Conservation (phyloP, 2,888 invertebrate species). For the Ophioninae sp. region DNA sequence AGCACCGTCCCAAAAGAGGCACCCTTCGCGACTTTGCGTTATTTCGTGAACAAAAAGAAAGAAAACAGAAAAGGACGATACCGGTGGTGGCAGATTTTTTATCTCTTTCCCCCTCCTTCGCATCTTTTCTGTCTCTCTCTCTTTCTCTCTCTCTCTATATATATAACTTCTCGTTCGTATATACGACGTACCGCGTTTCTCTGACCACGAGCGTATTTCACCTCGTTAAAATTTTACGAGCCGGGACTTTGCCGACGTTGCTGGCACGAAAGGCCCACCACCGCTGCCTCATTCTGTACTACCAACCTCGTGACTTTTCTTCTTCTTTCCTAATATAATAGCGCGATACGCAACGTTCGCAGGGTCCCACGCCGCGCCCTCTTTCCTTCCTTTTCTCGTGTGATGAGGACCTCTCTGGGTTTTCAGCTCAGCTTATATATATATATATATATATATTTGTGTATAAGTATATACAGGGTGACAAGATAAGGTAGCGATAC, state of each 20-base stretch:
- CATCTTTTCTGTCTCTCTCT: neutral
- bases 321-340: constrained; percentile 33
- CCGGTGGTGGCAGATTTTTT: constrained; percentile 31
- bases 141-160: neutral
- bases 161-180: constrained; percentile 1
- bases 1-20: constrained; percentile 20
- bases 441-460: too few species aligned
- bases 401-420: neutral
- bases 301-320: constrained; percentile 37
- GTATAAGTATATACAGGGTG: too few species aligned
- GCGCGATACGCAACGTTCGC: constrained; percentile 29
- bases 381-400: constrained; percentile 9
- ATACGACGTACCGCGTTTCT: constrained; percentile 15
- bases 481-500: too few species aligned
- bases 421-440: neutral
- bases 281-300: neutral
- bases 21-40: constrained; percentile 54
- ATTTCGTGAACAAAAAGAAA: constrained; percentile 61
- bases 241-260: constrained; percentile 48
- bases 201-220: constrained; percentile 56
- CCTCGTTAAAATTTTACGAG: constrained; percentile 69
- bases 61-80: constrained; percentile 49
- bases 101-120: neutral
- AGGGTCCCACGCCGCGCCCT: constrained; percentile 3
- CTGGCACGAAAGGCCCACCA: constrained; percentile 16